Evolutionary conservation across 2,888 invertebrate species (phyloP).

Genomic region (Cistogaster globosa): DNA sequence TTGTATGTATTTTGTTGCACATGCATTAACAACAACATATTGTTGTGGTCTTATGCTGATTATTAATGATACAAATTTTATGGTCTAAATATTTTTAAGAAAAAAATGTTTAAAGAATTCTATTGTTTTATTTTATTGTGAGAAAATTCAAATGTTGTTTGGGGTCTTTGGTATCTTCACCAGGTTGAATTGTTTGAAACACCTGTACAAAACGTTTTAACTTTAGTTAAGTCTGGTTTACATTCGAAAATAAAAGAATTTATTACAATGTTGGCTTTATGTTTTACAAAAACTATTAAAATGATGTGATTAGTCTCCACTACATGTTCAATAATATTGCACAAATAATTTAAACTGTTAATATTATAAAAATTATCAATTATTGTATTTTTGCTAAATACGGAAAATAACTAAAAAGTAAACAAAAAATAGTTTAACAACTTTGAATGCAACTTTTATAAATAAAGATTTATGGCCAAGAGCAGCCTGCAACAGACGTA

Average conservation of each 20-base stretch:
- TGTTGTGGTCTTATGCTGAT: slow-evolving; percentile 27
- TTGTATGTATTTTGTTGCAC: slow-evolving; percentile 8
- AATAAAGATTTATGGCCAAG: slow-evolving; percentile 14
- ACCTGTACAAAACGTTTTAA: too few relatives aligned
- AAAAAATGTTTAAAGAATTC: slow-evolving; percentile 35
- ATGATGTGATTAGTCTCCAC: too few relatives aligned
- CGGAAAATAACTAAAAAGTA: background rate
- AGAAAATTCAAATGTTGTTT: background rate
- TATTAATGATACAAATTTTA: slow-evolving; percentile 50
- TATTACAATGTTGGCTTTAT: too few relatives aligned
- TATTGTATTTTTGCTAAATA: slow-evolving; percentile 12
- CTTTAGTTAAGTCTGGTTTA: too few relatives aligned
- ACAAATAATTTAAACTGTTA: slow-evolving; percentile 19
- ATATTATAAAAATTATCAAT: slow-evolving; percentile 19
- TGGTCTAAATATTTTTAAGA: slow-evolving; percentile 57
- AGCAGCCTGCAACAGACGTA: background rate
- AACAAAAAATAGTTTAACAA: background rate
- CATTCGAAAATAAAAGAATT: too few relatives aligned
- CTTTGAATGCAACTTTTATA: slow-evolving; percentile 38
- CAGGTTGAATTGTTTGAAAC: background rate
- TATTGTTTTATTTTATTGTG: slow-evolving; percentile 12
- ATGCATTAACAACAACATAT: slow-evolving; percentile 2
- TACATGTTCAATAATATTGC: too few relatives aligned
- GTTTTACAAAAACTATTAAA: too few relatives aligned
- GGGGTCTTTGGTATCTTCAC: background rate